Percentiles rank a stretch among this genome's conserved stretches.
Evolutionary conservation across 2,888 invertebrate genomes (phyloP).

Genomic region (Callyntrura guangdongensis): DNA sequence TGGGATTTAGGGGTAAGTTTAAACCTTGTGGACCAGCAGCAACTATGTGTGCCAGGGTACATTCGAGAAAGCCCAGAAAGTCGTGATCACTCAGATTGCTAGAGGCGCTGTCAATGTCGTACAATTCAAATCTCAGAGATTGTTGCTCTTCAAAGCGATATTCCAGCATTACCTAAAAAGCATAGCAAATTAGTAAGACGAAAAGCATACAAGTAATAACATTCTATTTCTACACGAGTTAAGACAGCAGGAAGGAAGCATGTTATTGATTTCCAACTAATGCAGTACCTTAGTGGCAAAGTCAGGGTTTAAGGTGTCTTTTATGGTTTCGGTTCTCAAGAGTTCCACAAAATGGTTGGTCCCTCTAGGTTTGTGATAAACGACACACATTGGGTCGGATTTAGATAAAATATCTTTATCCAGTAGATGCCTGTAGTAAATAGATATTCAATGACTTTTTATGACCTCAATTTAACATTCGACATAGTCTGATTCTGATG

Average conservation of each 20-base stretch:
- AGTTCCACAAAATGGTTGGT: conserved; percentile 86
- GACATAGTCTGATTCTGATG: too few relatives aligned
- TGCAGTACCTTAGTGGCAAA: conserved; percentile 87
- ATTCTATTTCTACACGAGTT: neutral
- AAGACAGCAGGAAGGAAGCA: neutral
- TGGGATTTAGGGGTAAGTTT: conserved; percentile 73
- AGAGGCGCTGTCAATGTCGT: conserved; percentile 86
- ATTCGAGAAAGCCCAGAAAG: conserved; percentile 87
- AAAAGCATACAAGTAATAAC: neutral
- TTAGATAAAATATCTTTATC: conserved; percentile 88
- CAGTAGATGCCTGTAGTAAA: conserved; percentile 86
- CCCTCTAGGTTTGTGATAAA: conserved; percentile 86
- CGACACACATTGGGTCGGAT: conserved; percentile 88
- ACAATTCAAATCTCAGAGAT: conserved; percentile 87
- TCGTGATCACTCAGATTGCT: conserved; percentile 86
- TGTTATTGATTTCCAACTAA: neutral
- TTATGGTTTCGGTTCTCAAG: conserved; percentile 87
- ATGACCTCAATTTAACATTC: neutral
- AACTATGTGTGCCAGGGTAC: conserved; percentile 82
- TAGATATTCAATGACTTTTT: neutral
- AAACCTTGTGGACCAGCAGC: conserved; percentile 81
- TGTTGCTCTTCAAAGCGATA: conserved; percentile 89
- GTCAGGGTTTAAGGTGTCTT: conserved; percentile 87
- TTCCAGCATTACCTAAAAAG: conserved; percentile 81
- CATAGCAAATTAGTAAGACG: neutral